Evolutionary conservation across 2,888 invertebrate species (phyloP).

Genomic region (Chrysomela aeneicollis): DNA sequence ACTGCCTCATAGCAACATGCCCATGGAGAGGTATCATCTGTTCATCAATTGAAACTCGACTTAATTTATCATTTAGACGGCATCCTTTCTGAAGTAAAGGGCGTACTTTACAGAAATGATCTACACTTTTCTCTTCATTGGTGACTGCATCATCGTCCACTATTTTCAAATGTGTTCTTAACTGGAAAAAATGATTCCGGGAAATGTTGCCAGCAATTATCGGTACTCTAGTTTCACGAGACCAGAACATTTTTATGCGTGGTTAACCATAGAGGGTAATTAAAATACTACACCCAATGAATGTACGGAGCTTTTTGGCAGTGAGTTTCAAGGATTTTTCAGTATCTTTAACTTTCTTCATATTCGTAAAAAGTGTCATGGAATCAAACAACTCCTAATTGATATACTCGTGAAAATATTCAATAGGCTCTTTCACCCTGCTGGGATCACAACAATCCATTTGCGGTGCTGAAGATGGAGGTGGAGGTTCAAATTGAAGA

Average conservation of each 20-base stretch:
- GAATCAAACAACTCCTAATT: neutral
- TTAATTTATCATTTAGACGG: constrained; percentile 28
- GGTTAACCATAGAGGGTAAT: constrained; percentile 6
- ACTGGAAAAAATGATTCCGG: constrained; percentile 23
- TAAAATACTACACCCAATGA: constrained; percentile 5
- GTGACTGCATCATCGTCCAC: constrained; percentile 24
- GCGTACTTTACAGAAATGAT: constrained; percentile 38
- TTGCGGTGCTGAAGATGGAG: constrained; percentile 1
- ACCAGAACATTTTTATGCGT: constrained; percentile 13
- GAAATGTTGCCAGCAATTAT: constrained; percentile 10
- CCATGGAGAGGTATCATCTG: constrained; percentile 47
- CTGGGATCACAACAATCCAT: neutral
- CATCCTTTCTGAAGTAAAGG: constrained; percentile 33
- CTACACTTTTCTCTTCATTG: constrained; percentile 23
- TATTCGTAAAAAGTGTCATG: neutral
- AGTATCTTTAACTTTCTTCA: constrained; percentile 11
- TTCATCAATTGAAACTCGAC: constrained; percentile 40
- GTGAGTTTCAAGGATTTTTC: constrained; percentile 3
- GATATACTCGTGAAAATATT: constrained; percentile 8
- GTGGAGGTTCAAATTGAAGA: constrained; percentile 6
- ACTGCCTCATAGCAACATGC: constrained; percentile 37
- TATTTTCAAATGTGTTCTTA: constrained; percentile 24
- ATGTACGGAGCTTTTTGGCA: constrained; percentile 8
- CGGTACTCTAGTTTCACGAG: constrained; percentile 23
- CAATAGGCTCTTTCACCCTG: constrained; percentile 7